These are phyloP conservation scores for Hirudinaria manillensis DNA, from an alignment of 2,888 invertebrate genomes.

Conservation along the genomic window DNA sequence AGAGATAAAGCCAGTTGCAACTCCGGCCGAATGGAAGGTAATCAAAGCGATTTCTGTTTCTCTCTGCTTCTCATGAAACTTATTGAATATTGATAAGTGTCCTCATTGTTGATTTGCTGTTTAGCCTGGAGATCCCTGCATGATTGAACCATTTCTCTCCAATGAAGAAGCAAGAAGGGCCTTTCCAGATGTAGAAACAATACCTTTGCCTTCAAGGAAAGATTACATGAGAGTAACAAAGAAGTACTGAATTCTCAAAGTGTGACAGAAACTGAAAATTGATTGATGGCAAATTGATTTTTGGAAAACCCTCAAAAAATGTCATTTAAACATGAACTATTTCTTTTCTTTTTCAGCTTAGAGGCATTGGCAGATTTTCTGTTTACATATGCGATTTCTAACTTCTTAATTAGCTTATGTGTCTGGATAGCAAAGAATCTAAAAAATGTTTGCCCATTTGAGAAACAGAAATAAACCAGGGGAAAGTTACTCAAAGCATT, in stretches of 20 bases:
- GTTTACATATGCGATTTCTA: no score
- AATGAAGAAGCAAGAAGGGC: constrained; percentile 65
- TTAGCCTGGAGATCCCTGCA: constrained; percentile 74
- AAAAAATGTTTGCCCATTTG: no score
- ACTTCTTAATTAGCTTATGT: no score
- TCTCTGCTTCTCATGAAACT: neutral
- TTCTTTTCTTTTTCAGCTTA: no score
- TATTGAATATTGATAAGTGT: neutral
- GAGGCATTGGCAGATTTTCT: no score
- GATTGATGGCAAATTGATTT: neutral
- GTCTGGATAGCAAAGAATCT: no score
- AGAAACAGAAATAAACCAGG: no score
- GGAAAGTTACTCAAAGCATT: no score
- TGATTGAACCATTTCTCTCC: constrained; percentile 77
- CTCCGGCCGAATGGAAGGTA: constrained; percentile 85
- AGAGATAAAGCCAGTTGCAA: constrained; percentile 73
- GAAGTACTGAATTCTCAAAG: constrained; percentile 22
- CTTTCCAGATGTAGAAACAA: constrained; percentile 65
- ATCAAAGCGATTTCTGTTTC: constrained; percentile 35
- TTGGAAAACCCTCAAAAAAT: no score
- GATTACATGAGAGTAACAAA: constrained; percentile 64
- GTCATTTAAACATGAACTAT: no score
- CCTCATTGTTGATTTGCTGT: neutral
- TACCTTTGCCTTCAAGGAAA: constrained; percentile 74
- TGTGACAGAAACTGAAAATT: neutral